These are phyloP conservation scores for Megaceryle alcyon DNA, from an alignment of 2,797 vertebrate species.

Conservation along the genomic window DNA sequence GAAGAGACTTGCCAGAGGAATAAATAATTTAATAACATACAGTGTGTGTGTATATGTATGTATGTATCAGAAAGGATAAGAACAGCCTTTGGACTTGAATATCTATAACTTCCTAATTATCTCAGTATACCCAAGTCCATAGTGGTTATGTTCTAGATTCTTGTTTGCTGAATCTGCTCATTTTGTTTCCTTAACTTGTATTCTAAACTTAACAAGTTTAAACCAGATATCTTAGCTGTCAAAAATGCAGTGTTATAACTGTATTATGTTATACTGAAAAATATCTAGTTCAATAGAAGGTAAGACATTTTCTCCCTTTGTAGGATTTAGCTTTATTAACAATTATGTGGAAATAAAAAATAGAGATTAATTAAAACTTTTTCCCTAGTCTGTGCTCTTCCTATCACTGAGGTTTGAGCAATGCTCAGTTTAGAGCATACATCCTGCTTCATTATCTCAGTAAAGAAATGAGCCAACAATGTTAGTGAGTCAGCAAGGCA, in stretches of 20 bases:
- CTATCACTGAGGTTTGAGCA: not conserved
- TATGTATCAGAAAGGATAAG: not conserved
- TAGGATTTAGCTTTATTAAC: not conserved
- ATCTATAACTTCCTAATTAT: not conserved
- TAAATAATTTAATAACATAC: fast-evolving
- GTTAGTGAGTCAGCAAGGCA: not conserved
- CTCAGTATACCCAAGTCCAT: not conserved
- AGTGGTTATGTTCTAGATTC: not conserved
- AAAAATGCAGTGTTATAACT: not conserved
- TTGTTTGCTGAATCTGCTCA: not conserved
- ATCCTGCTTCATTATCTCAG: not conserved
- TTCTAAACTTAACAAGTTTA: not conserved
- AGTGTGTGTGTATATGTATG: no score
- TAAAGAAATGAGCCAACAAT: not conserved
- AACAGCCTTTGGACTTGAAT: not conserved
- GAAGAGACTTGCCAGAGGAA: not conserved
- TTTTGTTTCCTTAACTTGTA: not conserved
- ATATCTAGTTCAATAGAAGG: not conserved
- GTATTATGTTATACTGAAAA: not conserved
- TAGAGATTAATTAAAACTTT: not conserved
- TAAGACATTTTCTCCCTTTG: not conserved
- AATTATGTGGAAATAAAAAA: not conserved
- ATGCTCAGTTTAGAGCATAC: not conserved
- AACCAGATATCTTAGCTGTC: not conserved
- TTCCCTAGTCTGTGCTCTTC: not conserved